Base-by-base conservation (phyloP, 2,113 vertebrate genomes). In the Pungitius pungitius region DNA sequence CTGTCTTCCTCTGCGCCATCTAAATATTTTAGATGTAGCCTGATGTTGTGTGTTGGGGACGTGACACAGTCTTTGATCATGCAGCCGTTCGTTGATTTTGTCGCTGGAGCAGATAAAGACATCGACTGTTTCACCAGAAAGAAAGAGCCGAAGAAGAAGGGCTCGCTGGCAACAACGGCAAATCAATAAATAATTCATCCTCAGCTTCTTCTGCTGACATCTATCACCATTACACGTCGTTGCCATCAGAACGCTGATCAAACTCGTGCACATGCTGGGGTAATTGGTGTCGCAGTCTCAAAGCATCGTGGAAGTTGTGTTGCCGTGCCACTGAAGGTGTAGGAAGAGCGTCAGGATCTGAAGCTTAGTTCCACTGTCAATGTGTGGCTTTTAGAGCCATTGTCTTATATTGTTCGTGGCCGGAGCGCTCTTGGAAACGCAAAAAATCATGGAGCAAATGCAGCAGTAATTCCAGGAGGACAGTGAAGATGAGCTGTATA, bases 21-120 rank as follows among this genome's bases (percentile, higher is more conserved):
- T 91, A 80, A 92, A 92, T 92, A 93, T 91, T 91, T 91, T 49
- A 92, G 89, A 78, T 45, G 64, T 62, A 69, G 76, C 85, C 78
- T 74, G 85, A 64, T 84, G 77, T 79, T 81, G 69, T 87, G 69
- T 87, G 82, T 86, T 73, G 66, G 78, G 77, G 78, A 84, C 71
- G 64, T 72, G 79, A 78, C 58, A 72, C 65, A 24, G 68, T 80
- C 91, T 91, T 91, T 91, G 86, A 91, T 92, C 83, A 84, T 67
- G 26, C 68, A 49, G 57, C 68, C 47, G 87, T 79, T 84, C 87
- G 89, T 80, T 88, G 87, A 92, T 90, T n/a, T 90, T 81, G 83
- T 85, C 84, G 74, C 79, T 59, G 78, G 67, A 77, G 86, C 76
- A 45, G 42, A 82, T 74, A 42, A 15, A 76, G 55, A 71, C 75